Conservation (phyloP, 2,797 vertebrate species). For the Trichosurus vulpecula region DNA sequence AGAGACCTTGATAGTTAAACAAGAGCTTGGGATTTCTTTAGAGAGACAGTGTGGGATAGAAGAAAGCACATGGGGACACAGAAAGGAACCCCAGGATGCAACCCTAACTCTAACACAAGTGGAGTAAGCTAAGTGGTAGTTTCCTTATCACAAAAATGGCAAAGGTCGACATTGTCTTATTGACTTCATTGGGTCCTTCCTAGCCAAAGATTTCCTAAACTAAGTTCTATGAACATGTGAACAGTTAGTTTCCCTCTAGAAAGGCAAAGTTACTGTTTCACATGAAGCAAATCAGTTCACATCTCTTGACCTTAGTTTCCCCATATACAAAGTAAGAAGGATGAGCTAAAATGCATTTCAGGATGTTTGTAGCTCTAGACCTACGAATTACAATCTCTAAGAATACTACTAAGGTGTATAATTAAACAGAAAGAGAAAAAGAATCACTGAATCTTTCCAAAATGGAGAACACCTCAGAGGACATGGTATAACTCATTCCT, state of each 20-base stretch:
- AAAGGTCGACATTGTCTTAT: too few relatives aligned
- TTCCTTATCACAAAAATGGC: too few relatives aligned
- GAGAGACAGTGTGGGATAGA: too few relatives aligned
- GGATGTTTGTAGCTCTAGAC: background rate
- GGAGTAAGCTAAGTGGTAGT: too few relatives aligned
- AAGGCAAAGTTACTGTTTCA: background rate
- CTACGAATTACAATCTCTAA: background rate
- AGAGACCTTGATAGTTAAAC: too few relatives aligned
- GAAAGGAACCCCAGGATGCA: too few relatives aligned
- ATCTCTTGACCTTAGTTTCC: background rate
- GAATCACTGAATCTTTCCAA: background rate
- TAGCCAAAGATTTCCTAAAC: too few relatives aligned
- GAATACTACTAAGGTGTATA: background rate
- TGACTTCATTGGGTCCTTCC: too few relatives aligned
- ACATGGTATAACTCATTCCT: background rate
- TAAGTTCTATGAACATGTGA: too few relatives aligned
- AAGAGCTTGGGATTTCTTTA: too few relatives aligned
- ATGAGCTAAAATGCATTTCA: background rate
- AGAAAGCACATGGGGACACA: too few relatives aligned
- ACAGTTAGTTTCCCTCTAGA: background rate
- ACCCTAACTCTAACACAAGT: too few relatives aligned
- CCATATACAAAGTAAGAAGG: background rate
- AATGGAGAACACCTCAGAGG: background rate
- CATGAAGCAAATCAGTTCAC: background rate
- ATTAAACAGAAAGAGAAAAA: background rate